phyloP scores from a whole-genome alignment of 2,888 invertebrate species.

The Fabriciana adippe region DNA sequence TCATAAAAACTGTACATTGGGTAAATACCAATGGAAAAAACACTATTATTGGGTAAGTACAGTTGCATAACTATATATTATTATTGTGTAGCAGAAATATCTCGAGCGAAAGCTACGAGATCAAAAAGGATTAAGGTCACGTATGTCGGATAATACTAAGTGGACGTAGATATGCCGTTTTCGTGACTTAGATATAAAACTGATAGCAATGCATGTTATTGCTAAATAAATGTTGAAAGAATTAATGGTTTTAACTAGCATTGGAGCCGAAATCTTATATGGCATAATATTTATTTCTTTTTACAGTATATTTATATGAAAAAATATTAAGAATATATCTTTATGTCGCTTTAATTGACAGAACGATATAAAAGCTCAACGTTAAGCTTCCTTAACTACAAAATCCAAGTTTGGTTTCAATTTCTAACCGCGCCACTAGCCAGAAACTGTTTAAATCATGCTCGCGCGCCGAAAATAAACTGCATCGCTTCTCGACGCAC shows the following conservation, averaged over 20 bases:
- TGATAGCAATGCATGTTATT: constrained; percentile 43
- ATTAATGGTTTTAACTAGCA: constrained; percentile 14
- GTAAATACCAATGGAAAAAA: constrained; percentile 25
- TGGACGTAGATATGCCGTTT: constrained; percentile 65
- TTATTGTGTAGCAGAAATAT: constrained; percentile 47
- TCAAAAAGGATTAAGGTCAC: constrained; percentile 68
- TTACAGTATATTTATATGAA: neutral
- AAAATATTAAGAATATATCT: constrained; percentile 13
- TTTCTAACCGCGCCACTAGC: constrained; percentile 52
- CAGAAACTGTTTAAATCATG: constrained; percentile 73
- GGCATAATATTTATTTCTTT: neutral
- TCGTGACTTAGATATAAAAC: constrained; percentile 64
- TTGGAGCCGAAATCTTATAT: neutral
- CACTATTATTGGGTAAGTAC: constrained; percentile 19
- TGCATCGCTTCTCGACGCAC: constrained; percentile 67
- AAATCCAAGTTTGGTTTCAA: constrained; percentile 59
- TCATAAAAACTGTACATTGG: neutral
- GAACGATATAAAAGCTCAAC: constrained; percentile 48
- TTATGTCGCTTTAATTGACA: constrained; percentile 55
- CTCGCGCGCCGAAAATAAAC: constrained; percentile 75
- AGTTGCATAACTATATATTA: constrained; percentile 37
- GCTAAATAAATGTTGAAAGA: constrained; percentile 40
- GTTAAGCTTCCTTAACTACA: constrained; percentile 53
- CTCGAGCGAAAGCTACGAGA: constrained; percentile 50
- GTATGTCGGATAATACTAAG: constrained; percentile 69